phyloP scores from a whole-genome alignment of 2,113 vertebrate species.

The Prolemur simus region DNA sequence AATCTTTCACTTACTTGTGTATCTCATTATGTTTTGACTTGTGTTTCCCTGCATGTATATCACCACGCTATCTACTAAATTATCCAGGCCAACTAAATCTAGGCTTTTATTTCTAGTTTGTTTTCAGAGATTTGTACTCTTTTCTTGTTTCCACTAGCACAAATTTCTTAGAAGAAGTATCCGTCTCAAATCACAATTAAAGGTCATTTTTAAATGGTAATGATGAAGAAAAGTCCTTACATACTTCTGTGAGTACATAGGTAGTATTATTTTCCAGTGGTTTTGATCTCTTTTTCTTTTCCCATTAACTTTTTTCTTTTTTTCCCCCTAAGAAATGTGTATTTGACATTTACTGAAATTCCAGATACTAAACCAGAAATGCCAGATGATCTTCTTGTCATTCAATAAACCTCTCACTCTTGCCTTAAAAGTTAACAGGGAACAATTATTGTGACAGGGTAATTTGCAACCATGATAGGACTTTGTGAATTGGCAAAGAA shows the following conservation, averaged over 20 bases:
- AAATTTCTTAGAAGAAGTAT: conserved; percentile 5
- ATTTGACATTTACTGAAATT: conserved; percentile 76
- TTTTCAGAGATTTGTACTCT: conserved; percentile 33
- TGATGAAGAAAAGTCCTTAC: background rate
- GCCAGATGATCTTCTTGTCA: conserved; percentile 79
- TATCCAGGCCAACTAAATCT: background rate
- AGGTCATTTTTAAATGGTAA: conserved; percentile 10
- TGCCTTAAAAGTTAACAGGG: conserved; percentile 81
- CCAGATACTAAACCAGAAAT: conserved; percentile 77
- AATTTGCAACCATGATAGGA: conserved; percentile 74
- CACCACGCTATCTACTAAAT: background rate
- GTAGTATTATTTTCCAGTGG: conserved; percentile 38
- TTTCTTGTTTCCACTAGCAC: background rate
- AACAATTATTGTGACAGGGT: conserved; percentile 81
- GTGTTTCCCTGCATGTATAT: background rate
- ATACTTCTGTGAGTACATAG: conserved; percentile 44
- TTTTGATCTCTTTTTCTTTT: conserved; percentile 57
- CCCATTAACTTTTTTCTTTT: conserved; percentile 62
- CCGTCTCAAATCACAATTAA: background rate
- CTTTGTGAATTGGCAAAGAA: conserved; percentile 75
- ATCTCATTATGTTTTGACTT: background rate
- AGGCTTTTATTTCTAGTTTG: conserved; percentile 39
- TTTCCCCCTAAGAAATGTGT: conserved; percentile 74
- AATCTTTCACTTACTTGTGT: background rate
- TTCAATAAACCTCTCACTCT: conserved; percentile 76